Conservation (phyloP, 1,140 invertebrate species). For the Apis cerana region DNA sequence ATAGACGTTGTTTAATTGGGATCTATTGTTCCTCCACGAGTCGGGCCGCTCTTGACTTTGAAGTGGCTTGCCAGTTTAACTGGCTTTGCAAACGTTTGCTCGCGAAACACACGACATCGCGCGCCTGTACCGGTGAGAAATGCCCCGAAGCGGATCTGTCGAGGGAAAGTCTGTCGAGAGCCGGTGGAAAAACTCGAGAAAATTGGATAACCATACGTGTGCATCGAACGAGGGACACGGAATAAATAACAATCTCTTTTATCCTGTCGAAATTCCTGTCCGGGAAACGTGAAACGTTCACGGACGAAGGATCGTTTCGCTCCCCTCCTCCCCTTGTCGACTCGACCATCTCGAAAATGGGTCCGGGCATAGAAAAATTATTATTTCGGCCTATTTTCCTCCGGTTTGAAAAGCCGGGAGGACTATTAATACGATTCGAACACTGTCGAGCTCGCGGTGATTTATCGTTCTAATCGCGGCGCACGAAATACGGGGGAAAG, state of each 20-base stretch:
- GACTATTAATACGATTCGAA: constrained; percentile 21
- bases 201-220: constrained; percentile 21
- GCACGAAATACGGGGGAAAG: constrained; percentile 9
- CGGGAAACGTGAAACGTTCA: too few species aligned
- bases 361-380: background rate
- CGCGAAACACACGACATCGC: background rate
- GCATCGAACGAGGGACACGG: too few species aligned
- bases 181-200: constrained; percentile 1
- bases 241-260: too few species aligned
- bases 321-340: rapidly evolving
- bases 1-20: background rate
- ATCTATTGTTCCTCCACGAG: background rate
- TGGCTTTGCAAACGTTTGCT: background rate
- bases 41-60: background rate
- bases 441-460: background rate
- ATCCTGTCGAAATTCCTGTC: too few species aligned
- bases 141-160: background rate
- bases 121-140: constrained; percentile 2
- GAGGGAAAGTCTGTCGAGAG: background rate
- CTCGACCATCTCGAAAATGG: too few species aligned
- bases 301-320: too few species aligned
- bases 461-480: constrained; percentile 37
- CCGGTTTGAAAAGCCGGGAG: background rate
- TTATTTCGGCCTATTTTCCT: constrained; percentile 3
- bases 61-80: background rate